Conservation (phyloP, 1,140 invertebrate genomes). For the Stegodyphus mimosarum region DNA sequence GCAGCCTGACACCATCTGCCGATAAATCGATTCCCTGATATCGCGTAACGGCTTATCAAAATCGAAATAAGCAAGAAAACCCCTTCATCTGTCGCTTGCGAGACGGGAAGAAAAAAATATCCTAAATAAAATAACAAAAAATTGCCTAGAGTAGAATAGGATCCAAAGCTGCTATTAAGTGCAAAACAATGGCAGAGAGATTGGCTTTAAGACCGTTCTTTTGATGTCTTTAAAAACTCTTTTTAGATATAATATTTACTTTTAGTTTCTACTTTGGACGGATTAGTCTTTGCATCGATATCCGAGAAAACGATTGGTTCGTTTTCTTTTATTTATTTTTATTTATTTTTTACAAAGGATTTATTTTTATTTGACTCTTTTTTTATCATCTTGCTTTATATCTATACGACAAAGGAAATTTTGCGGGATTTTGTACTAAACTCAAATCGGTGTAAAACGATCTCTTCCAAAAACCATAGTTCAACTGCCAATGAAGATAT, state of each 20-base stretch:
- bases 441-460: no score
- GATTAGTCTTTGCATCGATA: slow-evolving; percentile 46
- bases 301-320: slow-evolving; percentile 16
- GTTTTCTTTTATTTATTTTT: background rate
- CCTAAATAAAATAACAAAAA: background rate
- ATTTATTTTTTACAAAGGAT: background rate
- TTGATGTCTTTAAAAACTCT: slow-evolving; percentile 28
- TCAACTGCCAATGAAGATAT: no score
- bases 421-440: no score
- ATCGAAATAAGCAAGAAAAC: slow-evolving; percentile 3
- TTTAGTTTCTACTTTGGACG: slow-evolving; percentile 47
- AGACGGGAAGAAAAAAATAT: background rate
- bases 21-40: slow-evolving; percentile 47
- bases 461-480: no score
- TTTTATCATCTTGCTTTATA: no score
- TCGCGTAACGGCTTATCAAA: slow-evolving; percentile 47
- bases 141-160: background rate
- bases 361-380: background rate
- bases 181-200: slow-evolving; percentile 41
- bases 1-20: background rate
- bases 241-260: slow-evolving; percentile 42
- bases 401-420: no score
- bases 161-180: slow-evolving; percentile 42
- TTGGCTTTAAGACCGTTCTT: slow-evolving; percentile 44
- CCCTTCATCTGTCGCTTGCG: background rate